A percentile compares a stretch with the other conserved stretches of the same genome.
phyloP scores from a whole-genome alignment of 2,113 vertebrate species.

The Dendropsophus ebraccatus region DNA sequence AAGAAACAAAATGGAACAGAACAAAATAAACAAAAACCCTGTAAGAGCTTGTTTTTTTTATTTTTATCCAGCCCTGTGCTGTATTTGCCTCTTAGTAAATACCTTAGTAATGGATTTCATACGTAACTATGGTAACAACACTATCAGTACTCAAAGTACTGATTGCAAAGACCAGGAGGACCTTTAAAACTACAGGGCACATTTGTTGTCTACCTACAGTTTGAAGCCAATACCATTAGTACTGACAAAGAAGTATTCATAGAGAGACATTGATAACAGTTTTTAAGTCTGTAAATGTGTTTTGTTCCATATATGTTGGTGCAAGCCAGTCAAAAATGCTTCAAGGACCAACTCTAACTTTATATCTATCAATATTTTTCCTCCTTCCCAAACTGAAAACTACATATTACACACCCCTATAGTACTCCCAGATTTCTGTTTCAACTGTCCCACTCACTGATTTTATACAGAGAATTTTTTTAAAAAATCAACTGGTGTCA shows the following conservation, averaged over 20 bases:
- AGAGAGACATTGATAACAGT: neutral
- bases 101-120: neutral
- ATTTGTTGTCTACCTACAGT: slow-evolving; percentile 21
- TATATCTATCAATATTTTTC: neutral
- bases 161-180: neutral
- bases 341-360: neutral
- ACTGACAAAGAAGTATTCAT: neutral
- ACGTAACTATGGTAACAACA: neutral
- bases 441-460: no score
- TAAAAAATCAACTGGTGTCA: no score
- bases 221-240: neutral
- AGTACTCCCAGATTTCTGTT: no score
- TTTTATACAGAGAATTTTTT: no score
- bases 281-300: neutral
- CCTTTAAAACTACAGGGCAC: neutral
- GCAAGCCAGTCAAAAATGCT: neutral
- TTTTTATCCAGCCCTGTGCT: neutral
- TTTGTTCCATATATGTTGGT: neutral
- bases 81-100: neutral
- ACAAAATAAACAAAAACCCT: neutral
- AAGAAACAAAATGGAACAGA: neutral
- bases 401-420: neutral
- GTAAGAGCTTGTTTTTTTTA: neutral
- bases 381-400: neutral
- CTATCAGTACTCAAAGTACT: neutral